Conservation (phyloP, 2,797 vertebrate genomes). For the Pseudocheirus occidentalis region DNA sequence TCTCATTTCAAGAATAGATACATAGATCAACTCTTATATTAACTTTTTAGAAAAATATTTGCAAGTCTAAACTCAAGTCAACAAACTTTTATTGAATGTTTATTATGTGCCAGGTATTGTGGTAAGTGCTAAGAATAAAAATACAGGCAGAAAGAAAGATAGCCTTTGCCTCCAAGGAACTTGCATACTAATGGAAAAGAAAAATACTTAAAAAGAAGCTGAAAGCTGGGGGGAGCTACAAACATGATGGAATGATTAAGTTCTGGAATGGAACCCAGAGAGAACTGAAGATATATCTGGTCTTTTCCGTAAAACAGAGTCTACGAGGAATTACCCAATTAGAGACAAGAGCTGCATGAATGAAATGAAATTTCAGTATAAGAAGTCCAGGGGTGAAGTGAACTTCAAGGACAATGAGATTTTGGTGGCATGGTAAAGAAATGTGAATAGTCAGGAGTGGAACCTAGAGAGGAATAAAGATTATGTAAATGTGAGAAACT, state of each 20-base stretch:
- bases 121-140: background rate
- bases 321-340: background rate
- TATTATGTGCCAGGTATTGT: background rate
- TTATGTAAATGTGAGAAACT: background rate
- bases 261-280: background rate
- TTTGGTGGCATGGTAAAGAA: background rate
- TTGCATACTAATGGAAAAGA: background rate
- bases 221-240: background rate
- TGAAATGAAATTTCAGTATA: background rate
- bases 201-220: background rate
- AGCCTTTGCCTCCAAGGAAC: background rate
- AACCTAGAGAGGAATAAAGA: background rate
- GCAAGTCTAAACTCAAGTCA: background rate
- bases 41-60: background rate
- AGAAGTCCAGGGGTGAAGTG: background rate
- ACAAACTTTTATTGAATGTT: background rate
- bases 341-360: background rate
- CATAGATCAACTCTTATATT: background rate
- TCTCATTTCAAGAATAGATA: background rate
- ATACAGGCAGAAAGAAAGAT: background rate
- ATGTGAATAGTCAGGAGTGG: background rate
- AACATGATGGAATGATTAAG: background rate
- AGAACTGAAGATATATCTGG: background rate
- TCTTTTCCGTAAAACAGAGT: background rate
- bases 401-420: background rate